phyloP scores from a whole-genome alignment of 2,113 vertebrate genomes.

The Butorides virescens region DNA sequence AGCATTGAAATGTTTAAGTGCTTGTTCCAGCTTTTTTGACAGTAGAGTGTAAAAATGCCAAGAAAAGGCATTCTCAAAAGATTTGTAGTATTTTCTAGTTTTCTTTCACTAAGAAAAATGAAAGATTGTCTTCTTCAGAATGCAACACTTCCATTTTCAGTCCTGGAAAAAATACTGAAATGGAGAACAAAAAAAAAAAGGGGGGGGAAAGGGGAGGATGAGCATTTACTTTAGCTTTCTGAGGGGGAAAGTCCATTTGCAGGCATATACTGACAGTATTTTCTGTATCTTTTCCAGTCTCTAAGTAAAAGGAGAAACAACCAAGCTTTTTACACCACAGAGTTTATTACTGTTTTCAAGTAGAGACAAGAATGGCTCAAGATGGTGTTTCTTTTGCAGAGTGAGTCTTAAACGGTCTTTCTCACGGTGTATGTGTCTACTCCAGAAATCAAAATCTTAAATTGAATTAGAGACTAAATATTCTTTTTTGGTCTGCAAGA shows the following conservation, averaged over 20 bases:
- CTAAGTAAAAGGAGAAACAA: not conserved
- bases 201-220: fast-evolving
- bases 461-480: not conserved
- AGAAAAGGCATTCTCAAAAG: not conserved
- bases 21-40: not conserved
- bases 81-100: not conserved
- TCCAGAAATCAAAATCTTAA: not conserved
- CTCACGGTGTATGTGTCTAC: not conserved
- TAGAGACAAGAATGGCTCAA: not conserved
- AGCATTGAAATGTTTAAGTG: not conserved
- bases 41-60: not conserved
- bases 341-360: not conserved
- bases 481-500: not conserved
- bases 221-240: not conserved
- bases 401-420: not conserved
- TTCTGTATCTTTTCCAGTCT: not conserved
- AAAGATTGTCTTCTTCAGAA: not conserved
- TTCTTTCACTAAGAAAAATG: not conserved
- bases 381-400: not conserved
- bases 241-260: not conserved
- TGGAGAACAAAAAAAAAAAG: not conserved
- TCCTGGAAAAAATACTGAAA: not conserved
- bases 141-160: not conserved
- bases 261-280: not conserved
- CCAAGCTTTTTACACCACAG: not conserved